Evolutionary conservation across 2,888 invertebrate genomes (phyloP), one percentile per base, ranked within the genome.

Genomic region (Cheilosia pagana): DNA sequence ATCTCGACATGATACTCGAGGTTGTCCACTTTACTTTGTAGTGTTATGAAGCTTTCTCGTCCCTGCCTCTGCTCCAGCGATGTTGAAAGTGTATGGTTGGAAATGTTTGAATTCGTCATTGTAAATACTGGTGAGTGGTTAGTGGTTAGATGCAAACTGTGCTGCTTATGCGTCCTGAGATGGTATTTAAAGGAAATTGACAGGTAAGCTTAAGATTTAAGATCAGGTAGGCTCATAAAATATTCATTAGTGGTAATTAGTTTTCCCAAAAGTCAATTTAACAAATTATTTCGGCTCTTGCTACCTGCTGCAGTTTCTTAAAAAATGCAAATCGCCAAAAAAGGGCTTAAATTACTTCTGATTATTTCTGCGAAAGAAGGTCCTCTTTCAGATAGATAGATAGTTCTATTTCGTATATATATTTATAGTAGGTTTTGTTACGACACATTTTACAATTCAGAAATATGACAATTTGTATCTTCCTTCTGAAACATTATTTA

Each of bases 171-270:
- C 8, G 8, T n/a, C 1, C 1, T n/a, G 21, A 41, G 8, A 8
- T 7, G 7, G n/a, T 59, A 59, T 59, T 59, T 59, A 59, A 43
- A 43, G 43, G n/a, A 43, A 16, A 43, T n/a, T 43, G 43, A 3
- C 41, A 41, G 41, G n/a, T 41, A 41, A 3, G 2, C n/a, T n/a
- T n/a, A n/a, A n/a, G n/a, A n/a, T 5, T 6, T 6, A 16, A 43
- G n/a, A 6, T 1, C 43, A 43, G 16, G 35, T 35, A 35, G 35
- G 12, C 35, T 12, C 12, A 35, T 3, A 35, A 12, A 35, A 35
- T 35, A 1, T n/a, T n/a, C 5, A 6, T 6, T n/a, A n/a, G 0
- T 1, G 41, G 6, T 41, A 41, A 6, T 41, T 35, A 12, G 43
- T 1, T n/a, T 43, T 43, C 3, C n/a, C 43, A 5, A 43, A 16